These are phyloP conservation scores for Uloborus plumipes DNA, from an alignment of 2,888 invertebrate genomes.

Conservation along the genomic window DNA sequence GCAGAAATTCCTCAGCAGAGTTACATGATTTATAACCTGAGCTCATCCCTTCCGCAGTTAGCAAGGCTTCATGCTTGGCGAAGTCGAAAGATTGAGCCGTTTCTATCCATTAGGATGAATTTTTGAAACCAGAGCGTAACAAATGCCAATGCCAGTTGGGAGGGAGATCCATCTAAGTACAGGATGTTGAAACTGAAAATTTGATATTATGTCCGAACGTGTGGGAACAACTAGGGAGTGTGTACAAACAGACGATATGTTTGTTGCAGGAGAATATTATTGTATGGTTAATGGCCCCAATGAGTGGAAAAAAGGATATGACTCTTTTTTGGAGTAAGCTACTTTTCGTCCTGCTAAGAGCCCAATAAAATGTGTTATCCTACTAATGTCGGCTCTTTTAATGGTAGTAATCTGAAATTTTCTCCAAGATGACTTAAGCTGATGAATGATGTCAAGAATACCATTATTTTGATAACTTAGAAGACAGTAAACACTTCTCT, in stretches of 20 bases:
- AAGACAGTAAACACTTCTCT: too few species aligned
- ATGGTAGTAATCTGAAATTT: too few species aligned
- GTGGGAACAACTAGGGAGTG: constrained; percentile 7
- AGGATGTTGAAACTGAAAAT: constrained; percentile 15
- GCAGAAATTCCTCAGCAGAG: background rate
- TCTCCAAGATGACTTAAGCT: too few species aligned
- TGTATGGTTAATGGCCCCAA: too few species aligned
- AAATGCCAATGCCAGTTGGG: background rate
- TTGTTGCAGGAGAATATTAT: too few species aligned
- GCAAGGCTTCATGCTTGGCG: constrained; percentile 20
- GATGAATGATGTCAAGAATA: too few species aligned
- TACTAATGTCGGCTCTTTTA: too few species aligned
- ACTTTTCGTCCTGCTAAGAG: too few species aligned
- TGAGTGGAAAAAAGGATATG: too few species aligned
- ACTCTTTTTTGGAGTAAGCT: too few species aligned
- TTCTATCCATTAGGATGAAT: background rate
- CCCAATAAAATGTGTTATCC: too few species aligned
- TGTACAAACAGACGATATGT: background rate
- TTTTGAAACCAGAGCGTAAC: constrained; percentile 41
- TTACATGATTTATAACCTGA: background rate
- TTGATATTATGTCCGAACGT: background rate
- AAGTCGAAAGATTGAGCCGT: constrained; percentile 21
- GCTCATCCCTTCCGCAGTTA: constrained; percentile 15
- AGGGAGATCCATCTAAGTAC: constrained; percentile 5
- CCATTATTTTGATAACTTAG: too few species aligned